Conservation (phyloP, 2,888 invertebrate species). For the Lymantria monacha region DNA sequence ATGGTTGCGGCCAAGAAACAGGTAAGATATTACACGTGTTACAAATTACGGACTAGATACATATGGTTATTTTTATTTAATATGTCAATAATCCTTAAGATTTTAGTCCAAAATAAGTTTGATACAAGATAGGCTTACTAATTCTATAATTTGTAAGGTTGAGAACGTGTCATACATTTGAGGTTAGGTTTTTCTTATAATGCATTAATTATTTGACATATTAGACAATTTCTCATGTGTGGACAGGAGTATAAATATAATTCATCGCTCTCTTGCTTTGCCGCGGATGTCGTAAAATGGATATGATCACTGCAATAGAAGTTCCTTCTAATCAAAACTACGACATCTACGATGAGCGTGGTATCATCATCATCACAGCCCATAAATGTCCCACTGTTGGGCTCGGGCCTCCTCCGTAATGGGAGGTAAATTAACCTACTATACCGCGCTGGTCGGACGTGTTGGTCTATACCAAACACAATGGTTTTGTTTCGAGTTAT, state of each 20-base stretch:
- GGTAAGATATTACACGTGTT: slow-evolving; percentile 75
- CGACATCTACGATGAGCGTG: too few species aligned
- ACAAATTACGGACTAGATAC: slow-evolving; percentile 39
- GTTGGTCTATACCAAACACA: too few species aligned
- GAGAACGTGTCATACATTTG: slow-evolving; percentile 63
- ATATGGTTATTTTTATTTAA: slow-evolving; percentile 40
- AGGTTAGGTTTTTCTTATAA: slow-evolving; percentile 14
- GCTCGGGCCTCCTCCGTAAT: too few species aligned
- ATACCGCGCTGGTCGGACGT: too few species aligned
- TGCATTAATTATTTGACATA: background rate
- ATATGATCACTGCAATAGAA: too few species aligned
- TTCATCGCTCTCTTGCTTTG: background rate
- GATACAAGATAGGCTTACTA: slow-evolving; percentile 73
- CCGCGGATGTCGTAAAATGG: too few species aligned
- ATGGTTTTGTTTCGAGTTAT: too few species aligned
- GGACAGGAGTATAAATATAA: background rate
- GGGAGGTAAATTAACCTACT: too few species aligned
- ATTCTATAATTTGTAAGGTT: slow-evolving; percentile 65
- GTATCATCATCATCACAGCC: too few species aligned
- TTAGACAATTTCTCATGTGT: background rate
- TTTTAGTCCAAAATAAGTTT: slow-evolving; percentile 54
- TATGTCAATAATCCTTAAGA: slow-evolving; percentile 34
- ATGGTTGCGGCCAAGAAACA: slow-evolving; percentile 96
- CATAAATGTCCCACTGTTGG: too few species aligned
- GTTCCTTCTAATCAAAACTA: too few species aligned